Evolutionary conservation across 2,888 invertebrate species (phyloP), one percentile per base, ranked within the genome.

Genomic region (Noctuana brunneofusca): DNA sequence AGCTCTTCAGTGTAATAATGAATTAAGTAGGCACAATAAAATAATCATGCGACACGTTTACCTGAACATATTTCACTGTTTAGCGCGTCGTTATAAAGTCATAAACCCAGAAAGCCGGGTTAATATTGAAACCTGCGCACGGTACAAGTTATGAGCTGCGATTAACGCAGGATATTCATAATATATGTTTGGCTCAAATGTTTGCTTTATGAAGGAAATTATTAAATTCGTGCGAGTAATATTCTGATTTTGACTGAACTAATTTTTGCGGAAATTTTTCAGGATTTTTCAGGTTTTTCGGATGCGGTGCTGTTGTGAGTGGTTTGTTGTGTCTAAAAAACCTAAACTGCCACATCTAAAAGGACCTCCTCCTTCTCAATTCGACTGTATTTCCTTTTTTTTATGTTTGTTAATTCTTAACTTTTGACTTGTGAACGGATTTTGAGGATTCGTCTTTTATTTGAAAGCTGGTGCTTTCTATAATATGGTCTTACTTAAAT

Each of bases 21-120:
- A 65, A 65, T 48, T 53, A 58, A 63, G 63, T 46, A 64, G 63
- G 66, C 58, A 65, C 64, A 67, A 66, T 69, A 65, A 71, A 70
- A 66, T 69, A 72, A 72, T 71, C 68, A 67, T 68, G 68, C 69
- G 66, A 71, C 70, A 71, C 69, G 68, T 73, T 68, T 65, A 54
- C 68, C 76, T 71, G 73, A 74, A 75, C 80, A 83, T 80, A 85
- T 79, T 84, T 84, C 78, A 83, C 74, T 71, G 80, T 78, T 86
- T 84, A 83, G 80, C 86, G 81, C 80, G 86, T 85, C 81, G 77
- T 88, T 89, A 85, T 84, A 83, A 85, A 85, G 83, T 81, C 86
- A 79, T 89, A 90, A 90, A 89, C 88, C 89, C 81, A 86, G 79
- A 87, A 89, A 87, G 78, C 74, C 74, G 70, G 64, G 69, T 70